phyloP scores from a whole-genome alignment of 2,888 invertebrate species.

The Pseudococcus viburni region DNA sequence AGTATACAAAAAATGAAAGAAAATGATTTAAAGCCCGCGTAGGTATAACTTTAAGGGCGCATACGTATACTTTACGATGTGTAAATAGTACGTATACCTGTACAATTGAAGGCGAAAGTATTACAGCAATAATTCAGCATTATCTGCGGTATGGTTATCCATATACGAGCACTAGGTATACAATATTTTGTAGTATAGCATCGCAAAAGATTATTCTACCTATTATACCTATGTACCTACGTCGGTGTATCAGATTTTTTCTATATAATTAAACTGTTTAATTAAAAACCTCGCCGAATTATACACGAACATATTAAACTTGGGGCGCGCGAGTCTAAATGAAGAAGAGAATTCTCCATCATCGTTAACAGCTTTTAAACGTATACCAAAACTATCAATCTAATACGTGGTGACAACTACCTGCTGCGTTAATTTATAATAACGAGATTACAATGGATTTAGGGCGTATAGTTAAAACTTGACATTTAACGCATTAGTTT shows the following conservation, averaged over 20 bases:
- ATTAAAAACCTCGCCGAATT: slow-evolving; percentile 20
- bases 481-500: slow-evolving; percentile 52
- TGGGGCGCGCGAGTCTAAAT: not conserved
- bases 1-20: not conserved
- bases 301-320: slow-evolving; percentile 29
- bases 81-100: not conserved
- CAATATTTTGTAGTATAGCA: not conserved
- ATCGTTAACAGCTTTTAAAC: slow-evolving; percentile 54
- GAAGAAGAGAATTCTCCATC: slow-evolving; percentile 41
- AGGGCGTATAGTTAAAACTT: slow-evolving; percentile 44
- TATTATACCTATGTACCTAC: not conserved
- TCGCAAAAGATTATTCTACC: not conserved
- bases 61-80: no score
- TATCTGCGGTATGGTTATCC: not conserved
- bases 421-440: slow-evolving; percentile 56
- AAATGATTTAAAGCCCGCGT: slow-evolving; percentile 9
- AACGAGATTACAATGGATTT: slow-evolving; percentile 55
- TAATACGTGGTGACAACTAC: slow-evolving; percentile 55
- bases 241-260: not conserved
- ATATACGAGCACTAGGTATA: no score
- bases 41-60: not conserved
- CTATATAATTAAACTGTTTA: slow-evolving; percentile 48
- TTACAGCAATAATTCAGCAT: slow-evolving; percentile 32
- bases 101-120: slow-evolving; percentile 34
- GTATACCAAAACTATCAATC: slow-evolving; percentile 54